phyloP scores from a whole-genome alignment of 2,888 invertebrate species.

The Dynastes grantii region DNA sequence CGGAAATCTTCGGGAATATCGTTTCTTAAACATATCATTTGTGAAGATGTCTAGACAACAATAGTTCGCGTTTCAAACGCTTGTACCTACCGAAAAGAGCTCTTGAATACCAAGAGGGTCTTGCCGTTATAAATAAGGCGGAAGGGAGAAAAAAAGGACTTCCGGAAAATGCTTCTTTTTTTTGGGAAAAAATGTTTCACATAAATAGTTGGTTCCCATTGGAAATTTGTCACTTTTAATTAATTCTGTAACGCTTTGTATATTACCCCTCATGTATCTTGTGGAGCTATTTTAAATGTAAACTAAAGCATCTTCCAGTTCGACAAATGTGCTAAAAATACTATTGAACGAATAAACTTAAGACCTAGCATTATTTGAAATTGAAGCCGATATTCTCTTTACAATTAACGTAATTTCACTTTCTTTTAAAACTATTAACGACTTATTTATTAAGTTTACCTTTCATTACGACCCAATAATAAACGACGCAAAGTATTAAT shows the following conservation, averaged over 20 bases:
- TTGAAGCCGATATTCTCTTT: neutral
- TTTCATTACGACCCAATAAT: neutral
- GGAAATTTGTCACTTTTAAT: no score
- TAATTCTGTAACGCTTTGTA: neutral
- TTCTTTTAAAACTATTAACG: neutral
- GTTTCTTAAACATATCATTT: slow-evolving; percentile 28
- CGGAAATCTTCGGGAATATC: neutral
- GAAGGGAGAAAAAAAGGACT: slow-evolving; percentile 6
- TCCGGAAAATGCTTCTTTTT: neutral
- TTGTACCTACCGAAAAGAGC: neutral
- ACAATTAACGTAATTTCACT: neutral
- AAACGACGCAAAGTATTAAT: neutral
- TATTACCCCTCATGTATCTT: neutral
- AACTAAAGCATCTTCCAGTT: slow-evolving; percentile 32
- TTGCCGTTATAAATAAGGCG: slow-evolving; percentile 21
- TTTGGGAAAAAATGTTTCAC: no score
- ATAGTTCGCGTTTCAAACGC: slow-evolving; percentile 3
- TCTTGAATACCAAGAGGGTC: slow-evolving; percentile 16
- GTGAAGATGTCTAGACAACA: slow-evolving; percentile 33
- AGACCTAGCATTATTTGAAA: neutral
- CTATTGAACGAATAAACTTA: slow-evolving; percentile 17
- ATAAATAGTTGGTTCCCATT: no score
- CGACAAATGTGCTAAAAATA: slow-evolving; percentile 30
- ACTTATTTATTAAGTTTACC: neutral
- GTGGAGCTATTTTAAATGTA: slow-evolving; percentile 30